Base-by-base conservation (phyloP, 2,113 vertebrate genomes). In the Orientallactaga bullata region DNA sequence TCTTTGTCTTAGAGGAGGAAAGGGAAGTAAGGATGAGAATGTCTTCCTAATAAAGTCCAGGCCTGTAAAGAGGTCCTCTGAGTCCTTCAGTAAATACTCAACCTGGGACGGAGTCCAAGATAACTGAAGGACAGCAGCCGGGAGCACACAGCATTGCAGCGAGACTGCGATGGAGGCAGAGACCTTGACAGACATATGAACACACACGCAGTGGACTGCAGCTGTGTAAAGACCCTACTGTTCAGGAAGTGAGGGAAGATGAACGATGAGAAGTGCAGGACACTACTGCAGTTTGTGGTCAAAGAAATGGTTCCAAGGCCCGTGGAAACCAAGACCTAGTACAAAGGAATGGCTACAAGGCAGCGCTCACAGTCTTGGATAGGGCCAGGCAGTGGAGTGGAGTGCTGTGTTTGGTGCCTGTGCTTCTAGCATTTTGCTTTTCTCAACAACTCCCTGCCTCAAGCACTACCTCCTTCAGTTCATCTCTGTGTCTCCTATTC, bases 11-110 rank as follows among this genome's bases (percentile, higher is more conserved):
- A 24, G 47, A 89, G 82, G 72, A 93, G 84, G 74, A 88, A 51
- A 87, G 76, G 16, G 82, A 93, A 86, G 47, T 58, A 94, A 96
- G 94, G 21, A 81, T 58, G 91, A 89, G 91, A 96, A 92, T 39
- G 17, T 95, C 61, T 84, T 79, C 37, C 15, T 85, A 84, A 96
- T 90, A 82, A 88, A 97, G 60, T 74, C 85, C 71, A 83, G 28
- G 88, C 79, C 95, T 95, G 2, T 95, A 96, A 96, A 95, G 93
- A 96, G 74, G 96, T 80, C 89, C 93, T 97, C 60, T 85, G 89
- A 95, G 96, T 94, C 65, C 94, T 95, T 95, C 35, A 84, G 83
- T 90, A 94, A 96, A 95, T 80, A 95, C 90, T 92, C 55, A 1
- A 17, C 66, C 88, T 80, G 96, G 94, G 95, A 92, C 30, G 78